Evolutionary conservation across 2,888 invertebrate genomes (phyloP), one percentile per base, ranked within the genome.

Genomic region (Boloria selene): DNA sequence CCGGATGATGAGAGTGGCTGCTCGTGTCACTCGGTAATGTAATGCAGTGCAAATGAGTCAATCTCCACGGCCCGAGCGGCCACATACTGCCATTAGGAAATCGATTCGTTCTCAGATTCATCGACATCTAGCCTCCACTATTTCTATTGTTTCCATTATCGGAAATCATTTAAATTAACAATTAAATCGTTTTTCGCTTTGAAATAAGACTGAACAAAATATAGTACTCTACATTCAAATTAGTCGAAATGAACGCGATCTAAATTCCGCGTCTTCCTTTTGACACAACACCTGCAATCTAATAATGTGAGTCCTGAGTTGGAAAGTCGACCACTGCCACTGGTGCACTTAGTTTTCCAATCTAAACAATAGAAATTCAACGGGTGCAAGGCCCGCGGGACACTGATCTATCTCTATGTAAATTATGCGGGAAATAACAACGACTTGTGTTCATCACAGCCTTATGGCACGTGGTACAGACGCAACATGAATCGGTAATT

Each of bases 1-100:
- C 78, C 75, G 80, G 76, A 83, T 86, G 90, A 91, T 92, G 90
- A 90, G 91, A 92, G 92, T 91, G 90, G 89, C 81, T 84, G 84
- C 76, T 81, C 87, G 85, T 90, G 90, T 90, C 90, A 84, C 82
- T 84, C 86, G 78, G 86, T 91, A 91, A 90, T 90, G 92, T 92
- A 90, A 92, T 92, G 88, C 90, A 88, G 90, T 90, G 92, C 91
- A 90, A 90, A 92, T 90, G 91, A 91, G 88, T 90, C 92, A 90
- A 91, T 91, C 92, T 91, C 91, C 78, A 85, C 85, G 87, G 88
- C 83, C 79, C 71, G 77, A 75, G 83, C 84, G 86, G 85, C 80
- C 86, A 87, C 82, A 79, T 81, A 82, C 76, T 76, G 82, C 88
- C 84, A 91, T 92, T 91, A 91, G 85, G 83, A 88, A 91, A 90